Base-by-base conservation (phyloP, 2,797 vertebrate species). In the Neoniphon sammara region DNA sequence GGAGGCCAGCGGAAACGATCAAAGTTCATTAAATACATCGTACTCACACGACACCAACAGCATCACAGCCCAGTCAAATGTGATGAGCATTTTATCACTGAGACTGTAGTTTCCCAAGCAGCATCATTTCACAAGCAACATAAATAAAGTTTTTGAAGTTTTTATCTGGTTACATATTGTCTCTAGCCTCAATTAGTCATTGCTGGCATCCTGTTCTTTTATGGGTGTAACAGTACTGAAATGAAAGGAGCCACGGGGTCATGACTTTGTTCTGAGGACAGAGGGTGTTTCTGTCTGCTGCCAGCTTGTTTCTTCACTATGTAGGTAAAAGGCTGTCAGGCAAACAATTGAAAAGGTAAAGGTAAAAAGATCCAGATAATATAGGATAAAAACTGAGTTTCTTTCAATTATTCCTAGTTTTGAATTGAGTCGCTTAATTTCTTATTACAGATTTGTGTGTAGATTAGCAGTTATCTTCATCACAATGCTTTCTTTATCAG, bases 261-360 rank as follows among this genome's bases (percentile, higher is more conserved):
- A 56, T 75, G 47, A 75, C 20, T 72, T 44, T 58, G 6, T 5
- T 64, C 27, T 25, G 23, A 3, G 10, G 17, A 20, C 8, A 53
- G 31, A 6, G 21, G 14, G 10, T 57, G 30, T 11, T 18, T 15
- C 18, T 42, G 10, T 12, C 11, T 42, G 2, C 20, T 27, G 1
- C 53, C 30, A 50, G 25, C 42, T 9, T 4, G 10, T 58, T 63
- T 53, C 55, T 15, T 2, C 18, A 39, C 7, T 10, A 50, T 77
- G 50, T 46, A 79, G 84, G 73, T 78, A 47, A 85, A 84, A 85
- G 61, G 55, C 7, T 7, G 20, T 58, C n/a, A 36, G 23, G 27
- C 21, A 68, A 71, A 49, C 30, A 6, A 20, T 18, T 18, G 7
- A 30, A 21, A 36, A 12, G 27, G 20, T 31, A 12, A 42, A 12